phyloP scores from a whole-genome alignment of 2,888 invertebrate species.

The Dynastes hyllus region DNA sequence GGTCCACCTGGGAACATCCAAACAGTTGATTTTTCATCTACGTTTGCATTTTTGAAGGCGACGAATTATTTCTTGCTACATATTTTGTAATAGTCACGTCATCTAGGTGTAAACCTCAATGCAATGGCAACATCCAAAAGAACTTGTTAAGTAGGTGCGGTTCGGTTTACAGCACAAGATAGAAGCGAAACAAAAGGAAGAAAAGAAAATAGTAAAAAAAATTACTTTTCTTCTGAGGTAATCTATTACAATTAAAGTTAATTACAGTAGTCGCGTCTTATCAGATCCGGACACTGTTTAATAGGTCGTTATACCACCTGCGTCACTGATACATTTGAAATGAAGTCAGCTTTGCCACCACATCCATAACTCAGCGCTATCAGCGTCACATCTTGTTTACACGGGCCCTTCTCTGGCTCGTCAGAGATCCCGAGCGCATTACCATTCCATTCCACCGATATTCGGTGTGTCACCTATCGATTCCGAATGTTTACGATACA shows the following conservation, averaged over 20 bases:
- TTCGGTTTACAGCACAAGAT: neutral
- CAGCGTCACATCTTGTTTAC: conserved; percentile 62
- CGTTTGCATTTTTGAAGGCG: no score
- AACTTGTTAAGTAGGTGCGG: neutral
- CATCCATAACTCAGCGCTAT: conserved; percentile 62
- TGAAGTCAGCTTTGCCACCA: conserved; percentile 59
- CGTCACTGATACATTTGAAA: conserved; percentile 62
- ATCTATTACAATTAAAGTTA: conserved; percentile 65
- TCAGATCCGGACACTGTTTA: conserved; percentile 63
- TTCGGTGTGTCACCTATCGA: conserved; percentile 53
- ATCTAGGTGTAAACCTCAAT: no score
- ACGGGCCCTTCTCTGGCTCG: conserved; percentile 54
- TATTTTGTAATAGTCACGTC: no score
- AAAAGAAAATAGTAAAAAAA: neutral
- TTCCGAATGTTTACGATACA: conserved; percentile 52
- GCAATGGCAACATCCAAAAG: no score
- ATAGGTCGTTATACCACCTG: conserved; percentile 65
- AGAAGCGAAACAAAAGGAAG: neutral
- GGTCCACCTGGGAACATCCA: no score
- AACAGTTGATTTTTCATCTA: no score
- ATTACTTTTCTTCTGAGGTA: conserved; percentile 49
- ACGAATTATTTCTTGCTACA: no score
- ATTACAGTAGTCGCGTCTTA: conserved; percentile 62
- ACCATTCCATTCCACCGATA: conserved; percentile 51
- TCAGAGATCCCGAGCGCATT: conserved; percentile 55